Evolutionary conservation across 2,797 vertebrate species (phyloP).

Genomic region (Coregonus suidteri): DNA sequence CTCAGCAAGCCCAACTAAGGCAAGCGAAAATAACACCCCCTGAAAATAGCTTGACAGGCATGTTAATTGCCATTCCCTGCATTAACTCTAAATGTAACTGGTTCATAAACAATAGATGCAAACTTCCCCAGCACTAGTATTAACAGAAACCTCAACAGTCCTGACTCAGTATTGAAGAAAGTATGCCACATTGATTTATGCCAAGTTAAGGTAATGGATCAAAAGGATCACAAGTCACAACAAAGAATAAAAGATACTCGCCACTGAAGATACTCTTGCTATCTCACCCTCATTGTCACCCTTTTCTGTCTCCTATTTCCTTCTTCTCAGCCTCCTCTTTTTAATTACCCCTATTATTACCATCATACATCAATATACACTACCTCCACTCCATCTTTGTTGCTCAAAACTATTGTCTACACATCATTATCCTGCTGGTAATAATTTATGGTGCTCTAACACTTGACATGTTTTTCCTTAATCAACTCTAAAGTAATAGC

Average conservation of each 20-base stretch:
- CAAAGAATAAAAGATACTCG: neutral
- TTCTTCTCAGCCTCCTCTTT: no score
- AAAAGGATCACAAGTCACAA: neutral
- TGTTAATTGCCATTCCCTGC: slow-evolving; percentile 76
- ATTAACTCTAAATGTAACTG: slow-evolving; percentile 61
- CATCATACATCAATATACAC: no score
- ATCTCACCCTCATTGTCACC: no score
- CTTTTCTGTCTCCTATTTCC: no score
- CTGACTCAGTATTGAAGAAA: slow-evolving; percentile 15
- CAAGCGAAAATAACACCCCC: slow-evolving; percentile 61
- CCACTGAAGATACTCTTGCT: no score
- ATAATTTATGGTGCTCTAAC: no score
- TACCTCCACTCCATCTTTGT: no score
- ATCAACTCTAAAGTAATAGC: slow-evolving; percentile 66
- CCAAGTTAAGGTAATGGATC: neutral
- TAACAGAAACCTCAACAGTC: slow-evolving; percentile 18
- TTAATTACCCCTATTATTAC: no score
- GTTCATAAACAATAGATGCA: slow-evolving; percentile 18
- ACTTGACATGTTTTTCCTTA: slow-evolving; percentile 59
- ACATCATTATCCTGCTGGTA: no score
- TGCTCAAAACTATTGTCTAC: no score
- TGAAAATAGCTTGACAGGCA: slow-evolving; percentile 73
- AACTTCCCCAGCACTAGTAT: slow-evolving; percentile 37
- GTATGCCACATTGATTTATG: slow-evolving; percentile 10
- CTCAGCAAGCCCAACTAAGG: slow-evolving; percentile 58